A percentile compares a stretch with the other conserved stretches of the same genome.
Conservation (phyloP, 2,888 invertebrate species). For the Chaitophorus viminalis region DNA sequence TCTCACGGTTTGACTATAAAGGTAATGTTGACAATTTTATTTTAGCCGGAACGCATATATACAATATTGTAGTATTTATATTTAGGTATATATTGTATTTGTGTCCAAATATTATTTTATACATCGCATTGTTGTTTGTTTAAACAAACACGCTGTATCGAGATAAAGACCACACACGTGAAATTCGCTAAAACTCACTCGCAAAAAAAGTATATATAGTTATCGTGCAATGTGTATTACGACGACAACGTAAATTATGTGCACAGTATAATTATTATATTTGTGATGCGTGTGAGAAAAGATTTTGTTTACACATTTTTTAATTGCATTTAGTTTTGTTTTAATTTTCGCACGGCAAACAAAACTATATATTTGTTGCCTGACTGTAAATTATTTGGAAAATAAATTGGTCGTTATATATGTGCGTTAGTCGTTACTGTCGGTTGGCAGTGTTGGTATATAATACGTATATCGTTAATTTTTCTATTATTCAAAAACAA, state of each 20-base stretch:
- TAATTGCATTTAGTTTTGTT: constrained; percentile 23
- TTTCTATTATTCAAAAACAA: neutral
- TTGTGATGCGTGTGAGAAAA: constrained; percentile 30
- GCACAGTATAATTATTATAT: constrained; percentile 14
- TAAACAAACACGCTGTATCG: neutral
- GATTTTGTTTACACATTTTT: constrained; percentile 40
- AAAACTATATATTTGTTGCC: neutral
- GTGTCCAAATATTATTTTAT: constrained; percentile 21
- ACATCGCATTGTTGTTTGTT: constrained; percentile 1
- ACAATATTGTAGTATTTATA: neutral
- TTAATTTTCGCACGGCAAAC: constrained; percentile 17
- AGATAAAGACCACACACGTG: constrained; percentile 46
- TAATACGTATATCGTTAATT: too few species aligned
- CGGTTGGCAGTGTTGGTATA: neutral
- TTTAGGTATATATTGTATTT: neutral
- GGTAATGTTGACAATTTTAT: neutral
- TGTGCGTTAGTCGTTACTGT: neutral
- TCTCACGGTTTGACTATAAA: neutral
- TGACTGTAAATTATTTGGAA: constrained; percentile 23
- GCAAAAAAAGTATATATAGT: constrained; percentile 9
- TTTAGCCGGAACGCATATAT: neutral
- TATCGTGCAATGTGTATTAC: constrained; percentile 1
- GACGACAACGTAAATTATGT: constrained; percentile 36
- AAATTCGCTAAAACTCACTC: constrained; percentile 39
- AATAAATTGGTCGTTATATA: neutral